Evolutionary conservation across 2,888 invertebrate genomes (phyloP).

Genomic region (Hypomecis atomaria): DNA sequence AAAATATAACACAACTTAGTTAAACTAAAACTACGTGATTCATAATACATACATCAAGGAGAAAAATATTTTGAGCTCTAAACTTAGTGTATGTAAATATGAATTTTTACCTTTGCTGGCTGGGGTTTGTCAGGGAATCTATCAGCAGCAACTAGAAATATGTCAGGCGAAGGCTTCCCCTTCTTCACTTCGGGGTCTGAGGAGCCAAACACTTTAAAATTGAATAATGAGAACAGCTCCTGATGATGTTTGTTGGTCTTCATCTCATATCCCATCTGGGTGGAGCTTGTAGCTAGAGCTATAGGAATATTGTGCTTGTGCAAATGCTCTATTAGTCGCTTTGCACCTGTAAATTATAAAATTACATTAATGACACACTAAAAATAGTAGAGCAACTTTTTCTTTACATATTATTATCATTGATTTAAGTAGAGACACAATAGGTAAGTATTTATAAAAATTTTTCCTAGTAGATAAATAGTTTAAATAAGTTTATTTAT

Average conservation of each 20-base stretch:
- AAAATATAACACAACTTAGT: too few species aligned
- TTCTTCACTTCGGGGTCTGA: slow-evolving; percentile 92
- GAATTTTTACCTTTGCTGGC: slow-evolving; percentile 76
- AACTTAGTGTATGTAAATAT: too few species aligned
- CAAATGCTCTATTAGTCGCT: slow-evolving; percentile 90
- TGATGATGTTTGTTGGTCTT: slow-evolving; percentile 88
- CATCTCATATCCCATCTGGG: slow-evolving; percentile 87
- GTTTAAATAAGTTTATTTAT: too few species aligned
- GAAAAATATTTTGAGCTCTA: too few species aligned
- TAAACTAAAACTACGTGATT: too few species aligned
- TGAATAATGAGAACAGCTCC: slow-evolving; percentile 87
- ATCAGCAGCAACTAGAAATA: slow-evolving; percentile 90
- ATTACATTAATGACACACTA: too few species aligned
- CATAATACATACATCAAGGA: too few species aligned
- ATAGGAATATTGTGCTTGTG: slow-evolving; percentile 90
- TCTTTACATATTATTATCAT: too few species aligned
- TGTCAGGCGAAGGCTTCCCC: slow-evolving; percentile 96
- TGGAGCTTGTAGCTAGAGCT: slow-evolving; percentile 94
- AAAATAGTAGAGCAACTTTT: too few species aligned
- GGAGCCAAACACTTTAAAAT: slow-evolving; percentile 91
- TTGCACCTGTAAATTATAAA: slow-evolving; percentile 86
- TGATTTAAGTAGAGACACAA: too few species aligned
- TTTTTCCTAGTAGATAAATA: too few species aligned
- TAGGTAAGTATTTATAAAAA: too few species aligned
- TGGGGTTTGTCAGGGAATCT: slow-evolving; percentile 88